Conservation (phyloP, 2,888 invertebrate species). For the Cotesia congregata region DNA sequence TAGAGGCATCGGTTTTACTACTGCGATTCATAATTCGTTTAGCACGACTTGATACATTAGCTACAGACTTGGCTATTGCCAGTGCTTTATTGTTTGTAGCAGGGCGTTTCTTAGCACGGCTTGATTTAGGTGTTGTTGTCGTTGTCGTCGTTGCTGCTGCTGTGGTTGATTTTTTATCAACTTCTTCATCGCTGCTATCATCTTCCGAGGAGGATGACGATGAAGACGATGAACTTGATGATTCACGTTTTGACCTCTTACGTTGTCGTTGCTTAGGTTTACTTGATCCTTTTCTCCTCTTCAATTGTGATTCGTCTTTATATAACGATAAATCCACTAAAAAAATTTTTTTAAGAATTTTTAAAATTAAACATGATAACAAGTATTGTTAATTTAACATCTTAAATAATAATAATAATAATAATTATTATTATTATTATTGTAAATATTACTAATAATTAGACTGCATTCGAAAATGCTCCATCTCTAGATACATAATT, state of each 20-base stretch:
- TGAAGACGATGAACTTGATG: conserved; percentile 55
- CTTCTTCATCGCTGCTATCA: conserved; percentile 52
- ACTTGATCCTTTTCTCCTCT: conserved; percentile 72
- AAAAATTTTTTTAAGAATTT: conserved; percentile 52
- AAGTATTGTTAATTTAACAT: background rate
- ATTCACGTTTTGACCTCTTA: conserved; percentile 59
- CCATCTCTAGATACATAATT: too few species aligned
- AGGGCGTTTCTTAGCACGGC: conserved; percentile 51
- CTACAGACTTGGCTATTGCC: conserved; percentile 62
- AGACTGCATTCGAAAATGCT: too few species aligned
- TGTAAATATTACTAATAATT: too few species aligned
- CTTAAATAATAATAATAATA: background rate
- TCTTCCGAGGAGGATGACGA: conserved; percentile 58
- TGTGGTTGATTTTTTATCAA: conserved; percentile 54
- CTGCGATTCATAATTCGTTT: conserved; percentile 66
- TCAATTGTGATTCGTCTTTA: conserved; percentile 86
- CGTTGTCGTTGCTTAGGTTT: conserved; percentile 67
- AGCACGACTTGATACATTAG: conserved; percentile 65
- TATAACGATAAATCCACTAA: conserved; percentile 87
- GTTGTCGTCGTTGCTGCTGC: background rate
- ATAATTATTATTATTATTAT: too few species aligned
- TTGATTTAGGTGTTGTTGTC: conserved; percentile 41
- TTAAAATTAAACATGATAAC: background rate
- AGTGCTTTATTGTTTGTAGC: conserved; percentile 56
- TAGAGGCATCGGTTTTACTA: conserved; percentile 37